Evolutionary conservation across 2,113 vertebrate genomes (phyloP).

Genomic region (Colossoma macropomum): DNA sequence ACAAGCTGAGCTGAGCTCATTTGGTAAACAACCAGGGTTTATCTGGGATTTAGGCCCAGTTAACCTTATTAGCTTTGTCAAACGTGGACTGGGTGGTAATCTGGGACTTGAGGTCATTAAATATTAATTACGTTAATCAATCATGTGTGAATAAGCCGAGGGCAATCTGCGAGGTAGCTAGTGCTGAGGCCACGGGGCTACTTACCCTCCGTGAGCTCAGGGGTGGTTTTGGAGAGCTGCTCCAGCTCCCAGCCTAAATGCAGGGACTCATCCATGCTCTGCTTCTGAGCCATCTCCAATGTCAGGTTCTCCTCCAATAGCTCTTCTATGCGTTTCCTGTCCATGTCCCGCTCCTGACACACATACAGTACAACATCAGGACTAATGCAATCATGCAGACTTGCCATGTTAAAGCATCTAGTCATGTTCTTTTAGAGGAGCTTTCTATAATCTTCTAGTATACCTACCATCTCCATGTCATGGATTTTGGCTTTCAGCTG

Average conservation of each 20-base stretch:
- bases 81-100: constrained; percentile 67
- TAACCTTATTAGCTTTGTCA: constrained; percentile 70
- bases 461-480: constrained; percentile 94
- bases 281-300: constrained; percentile 97
- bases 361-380: neutral
- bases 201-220: constrained; percentile 90
- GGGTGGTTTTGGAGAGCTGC: constrained; percentile 90
- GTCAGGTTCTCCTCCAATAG: constrained; percentile 96
- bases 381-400: neutral
- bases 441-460: neutral
- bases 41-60: constrained; percentile 63
- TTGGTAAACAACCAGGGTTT: constrained; percentile 60
- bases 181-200: constrained; percentile 17
- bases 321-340: constrained; percentile 97
- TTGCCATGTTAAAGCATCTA: neutral
- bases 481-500: constrained; percentile 95
- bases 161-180: constrained; percentile 42
- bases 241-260: constrained; percentile 98
- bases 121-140: constrained; percentile 71
- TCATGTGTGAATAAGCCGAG: constrained; percentile 63
- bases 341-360: constrained; percentile 90
- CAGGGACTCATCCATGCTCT: constrained; percentile 98
- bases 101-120: constrained; percentile 58
- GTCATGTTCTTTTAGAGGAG: neutral
- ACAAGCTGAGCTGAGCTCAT: constrained; percentile 21